phyloP scores from a whole-genome alignment of 1,140 invertebrate species.

The Lamellibrachia luymesi region DNA sequence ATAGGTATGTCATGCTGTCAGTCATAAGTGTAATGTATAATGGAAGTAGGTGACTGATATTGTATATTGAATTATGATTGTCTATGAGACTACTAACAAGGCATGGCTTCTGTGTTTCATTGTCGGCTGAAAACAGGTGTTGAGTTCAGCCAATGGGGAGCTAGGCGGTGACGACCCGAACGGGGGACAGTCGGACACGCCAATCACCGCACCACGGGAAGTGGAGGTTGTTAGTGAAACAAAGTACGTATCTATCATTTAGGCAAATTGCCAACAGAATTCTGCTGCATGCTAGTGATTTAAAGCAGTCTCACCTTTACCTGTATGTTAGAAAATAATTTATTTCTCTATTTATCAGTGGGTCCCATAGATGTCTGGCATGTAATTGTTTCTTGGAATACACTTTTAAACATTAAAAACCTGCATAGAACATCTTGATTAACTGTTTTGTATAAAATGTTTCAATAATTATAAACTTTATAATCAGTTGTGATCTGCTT shows the following conservation, averaged over 20 bases:
- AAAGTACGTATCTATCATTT: slow-evolving; percentile 55
- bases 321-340: not conserved
- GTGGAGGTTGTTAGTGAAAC: slow-evolving; percentile 73
- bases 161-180: slow-evolving; percentile 91
- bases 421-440: not conserved
- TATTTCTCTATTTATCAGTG: not conserved
- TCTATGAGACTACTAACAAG: not conserved
- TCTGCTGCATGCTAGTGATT: not conserved
- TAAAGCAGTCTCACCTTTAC: not conserved
- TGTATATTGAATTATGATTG: not conserved
- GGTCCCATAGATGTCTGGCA: not conserved
- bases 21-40: not conserved
- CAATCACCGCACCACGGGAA: slow-evolving; percentile 88
- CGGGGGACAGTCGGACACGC: slow-evolving; percentile 88
- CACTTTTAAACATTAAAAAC: not conserved
- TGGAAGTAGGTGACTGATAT: not conserved
- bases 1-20: too few relatives aligned
- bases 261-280: not conserved
- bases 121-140: slow-evolving; percentile 71
- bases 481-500: too few relatives aligned
- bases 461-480: not conserved
- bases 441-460: not conserved
- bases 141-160: slow-evolving; percentile 95
- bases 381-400: not conserved
- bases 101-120: not conserved